These are phyloP conservation scores for Cepaea hortensis DNA, from an alignment of 2,888 invertebrate species.

Conservation along the genomic window DNA sequence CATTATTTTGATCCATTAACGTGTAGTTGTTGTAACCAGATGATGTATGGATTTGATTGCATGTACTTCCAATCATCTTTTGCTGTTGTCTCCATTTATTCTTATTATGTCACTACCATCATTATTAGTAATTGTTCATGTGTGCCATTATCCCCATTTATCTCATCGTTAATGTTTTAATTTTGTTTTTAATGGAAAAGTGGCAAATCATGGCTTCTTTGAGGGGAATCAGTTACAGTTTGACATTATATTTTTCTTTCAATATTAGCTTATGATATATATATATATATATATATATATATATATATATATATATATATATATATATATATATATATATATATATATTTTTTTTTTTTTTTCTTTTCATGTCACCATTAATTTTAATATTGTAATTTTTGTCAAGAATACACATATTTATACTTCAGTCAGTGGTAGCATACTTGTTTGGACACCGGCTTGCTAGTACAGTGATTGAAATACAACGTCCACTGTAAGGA, in stretches of 20 bases:
- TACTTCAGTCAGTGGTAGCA: no score
- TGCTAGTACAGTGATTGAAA: no score
- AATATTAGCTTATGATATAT: background rate
- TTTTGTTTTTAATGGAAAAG: background rate
- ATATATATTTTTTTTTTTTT: no score
- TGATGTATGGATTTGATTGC: conserved; percentile 9
- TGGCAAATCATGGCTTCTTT: background rate
- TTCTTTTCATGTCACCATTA: no score
- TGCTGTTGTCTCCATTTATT: background rate
- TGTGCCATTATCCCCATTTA: background rate
- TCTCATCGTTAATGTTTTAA: background rate
- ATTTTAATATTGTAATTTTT: no score
- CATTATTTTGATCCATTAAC: background rate
- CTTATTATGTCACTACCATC: background rate
- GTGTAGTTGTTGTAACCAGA: background rate
- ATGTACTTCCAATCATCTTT: conserved; percentile 21
- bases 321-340: background rate
- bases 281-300: conserved; percentile 11
- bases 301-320: background rate
- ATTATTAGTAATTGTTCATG: background rate
- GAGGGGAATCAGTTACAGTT: background rate
- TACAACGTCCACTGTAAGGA: no score
- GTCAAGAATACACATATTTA: no score
- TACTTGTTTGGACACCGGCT: no score
- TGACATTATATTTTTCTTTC: background rate